Conservation (phyloP, 2,797 vertebrate genomes). For the Sarcophilus harrisii region DNA sequence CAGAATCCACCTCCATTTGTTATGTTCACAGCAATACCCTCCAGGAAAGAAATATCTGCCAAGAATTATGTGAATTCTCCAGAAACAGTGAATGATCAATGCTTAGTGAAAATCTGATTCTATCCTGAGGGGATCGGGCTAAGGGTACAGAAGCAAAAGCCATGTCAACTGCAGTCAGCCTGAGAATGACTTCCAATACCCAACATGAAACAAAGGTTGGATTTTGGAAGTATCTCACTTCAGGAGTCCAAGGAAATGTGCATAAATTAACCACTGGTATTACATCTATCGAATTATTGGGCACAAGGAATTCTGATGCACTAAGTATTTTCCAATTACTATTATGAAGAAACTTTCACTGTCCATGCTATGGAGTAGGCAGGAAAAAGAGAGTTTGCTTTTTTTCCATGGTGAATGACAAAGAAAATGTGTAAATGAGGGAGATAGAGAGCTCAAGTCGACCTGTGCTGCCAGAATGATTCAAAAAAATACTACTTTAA, state of each 20-base stretch:
- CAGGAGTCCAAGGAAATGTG: not conserved
- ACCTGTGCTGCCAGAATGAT: not conserved
- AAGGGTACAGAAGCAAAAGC: not conserved
- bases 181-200: not conserved
- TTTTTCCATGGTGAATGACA: not conserved
- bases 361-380: not conserved
- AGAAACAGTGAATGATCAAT: not conserved
- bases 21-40: slow-evolving; percentile 24
- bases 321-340: not conserved
- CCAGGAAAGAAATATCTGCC: slow-evolving; percentile 13
- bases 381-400: not conserved
- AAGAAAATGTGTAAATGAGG: not conserved
- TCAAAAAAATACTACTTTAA: not conserved
- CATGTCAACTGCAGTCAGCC: not conserved
- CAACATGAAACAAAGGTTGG: not conserved
- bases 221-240: not conserved
- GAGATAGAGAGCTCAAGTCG: not conserved
- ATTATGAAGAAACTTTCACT: not conserved
- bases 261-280: not conserved
- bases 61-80: not conserved
- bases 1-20: not conserved
- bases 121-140: not conserved
- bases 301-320: not conserved
- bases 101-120: not conserved
- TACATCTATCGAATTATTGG: not conserved